Conservation (phyloP, 2,113 vertebrate genomes). For the Nematolebias whitei region DNA sequence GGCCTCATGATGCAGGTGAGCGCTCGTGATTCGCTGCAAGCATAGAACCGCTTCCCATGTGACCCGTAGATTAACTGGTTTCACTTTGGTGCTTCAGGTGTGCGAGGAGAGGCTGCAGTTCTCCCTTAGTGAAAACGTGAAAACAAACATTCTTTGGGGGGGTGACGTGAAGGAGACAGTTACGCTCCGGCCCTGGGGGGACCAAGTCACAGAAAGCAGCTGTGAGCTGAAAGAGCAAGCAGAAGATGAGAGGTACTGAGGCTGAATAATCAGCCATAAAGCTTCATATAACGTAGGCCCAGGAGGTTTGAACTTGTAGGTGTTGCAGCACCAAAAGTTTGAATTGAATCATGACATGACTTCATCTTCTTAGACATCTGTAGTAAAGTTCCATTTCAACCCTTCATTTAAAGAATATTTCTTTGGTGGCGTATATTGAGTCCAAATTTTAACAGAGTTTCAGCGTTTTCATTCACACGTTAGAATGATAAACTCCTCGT, state of each 20-base stretch:
- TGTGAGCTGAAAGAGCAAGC: conserved; percentile 47
- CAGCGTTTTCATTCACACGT: too few species aligned
- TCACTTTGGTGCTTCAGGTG: conserved; percentile 75
- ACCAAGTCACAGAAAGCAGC: conserved; percentile 58
- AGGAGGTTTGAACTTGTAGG: not conserved
- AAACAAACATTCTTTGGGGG: conserved; percentile 85
- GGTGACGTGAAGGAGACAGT: conserved; percentile 73
- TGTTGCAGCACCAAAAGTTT: too few species aligned
- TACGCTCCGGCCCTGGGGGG: conserved; percentile 74
- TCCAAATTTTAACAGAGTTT: too few species aligned
- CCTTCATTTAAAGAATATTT: too few species aligned
- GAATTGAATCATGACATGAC: too few species aligned
- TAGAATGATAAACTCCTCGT: too few species aligned
- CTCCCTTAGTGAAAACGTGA: conserved; percentile 88
- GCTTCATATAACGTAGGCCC: too few species aligned
- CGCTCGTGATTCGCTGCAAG: not conserved
- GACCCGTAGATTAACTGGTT: not conserved
- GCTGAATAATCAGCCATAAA: not conserved
- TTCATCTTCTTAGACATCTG: too few species aligned
- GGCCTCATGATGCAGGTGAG: conserved; percentile 87
- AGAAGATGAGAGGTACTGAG: conserved; percentile 65
- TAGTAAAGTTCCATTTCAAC: too few species aligned
- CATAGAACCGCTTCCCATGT: not conserved
- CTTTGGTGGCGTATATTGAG: too few species aligned
- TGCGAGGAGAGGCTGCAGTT: conserved; percentile 89